phyloP scores from a whole-genome alignment of 2,113 vertebrate genomes.

The Theristicus caerulescens region DNA sequence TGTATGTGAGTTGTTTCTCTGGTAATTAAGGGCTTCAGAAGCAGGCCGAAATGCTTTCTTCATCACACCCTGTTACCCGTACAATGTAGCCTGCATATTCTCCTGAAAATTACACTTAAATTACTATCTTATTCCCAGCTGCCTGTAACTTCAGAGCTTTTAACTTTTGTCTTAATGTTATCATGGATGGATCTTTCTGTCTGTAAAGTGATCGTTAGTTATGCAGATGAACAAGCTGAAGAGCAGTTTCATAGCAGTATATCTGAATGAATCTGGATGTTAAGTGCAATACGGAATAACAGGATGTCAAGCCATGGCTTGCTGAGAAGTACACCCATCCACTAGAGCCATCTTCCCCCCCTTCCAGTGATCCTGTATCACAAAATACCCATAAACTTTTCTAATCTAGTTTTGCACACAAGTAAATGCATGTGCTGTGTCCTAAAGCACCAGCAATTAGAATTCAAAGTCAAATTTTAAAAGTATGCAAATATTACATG shows the following conservation, averaged over 20 bases:
- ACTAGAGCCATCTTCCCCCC: neutral
- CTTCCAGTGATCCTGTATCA: neutral
- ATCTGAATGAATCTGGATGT: neutral
- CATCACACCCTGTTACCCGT: neutral
- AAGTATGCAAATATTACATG: neutral
- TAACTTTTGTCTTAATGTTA: neutral
- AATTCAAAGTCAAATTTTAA: neutral
- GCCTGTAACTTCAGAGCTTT: slow-evolving; percentile 4
- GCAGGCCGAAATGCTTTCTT: neutral
- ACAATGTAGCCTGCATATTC: neutral
- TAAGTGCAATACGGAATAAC: neutral
- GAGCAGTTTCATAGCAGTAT: neutral
- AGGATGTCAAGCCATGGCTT: neutral
- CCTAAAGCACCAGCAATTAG: neutral
- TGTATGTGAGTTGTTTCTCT: neutral
- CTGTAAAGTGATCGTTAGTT: slow-evolving; percentile 22
- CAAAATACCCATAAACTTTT: neutral
- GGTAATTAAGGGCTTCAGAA: neutral
- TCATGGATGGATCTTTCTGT: neutral
- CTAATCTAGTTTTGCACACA: neutral
- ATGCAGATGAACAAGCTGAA: slow-evolving; percentile 33
- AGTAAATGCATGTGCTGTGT: neutral
- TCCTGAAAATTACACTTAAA: neutral
- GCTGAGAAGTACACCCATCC: neutral
- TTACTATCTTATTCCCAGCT: neutral